Percentiles rank a stretch among this genome's conserved stretches.
Evolutionary conservation across 2,888 invertebrate genomes (phyloP).

Genomic region (Drosophila koepferae): DNA sequence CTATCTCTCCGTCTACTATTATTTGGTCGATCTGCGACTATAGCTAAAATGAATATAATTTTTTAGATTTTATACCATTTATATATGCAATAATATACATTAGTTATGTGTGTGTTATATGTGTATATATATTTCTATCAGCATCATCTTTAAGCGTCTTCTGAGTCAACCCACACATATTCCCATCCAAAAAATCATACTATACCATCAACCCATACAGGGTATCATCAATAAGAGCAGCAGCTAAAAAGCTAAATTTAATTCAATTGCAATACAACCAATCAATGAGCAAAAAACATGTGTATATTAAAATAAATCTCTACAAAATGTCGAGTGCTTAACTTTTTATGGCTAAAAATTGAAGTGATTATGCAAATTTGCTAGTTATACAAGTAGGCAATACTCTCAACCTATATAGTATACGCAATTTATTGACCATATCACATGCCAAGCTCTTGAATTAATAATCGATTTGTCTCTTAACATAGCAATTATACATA

Average conservation of each 20-base stretch:
- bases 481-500: constrained; percentile 1
- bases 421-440: neutral
- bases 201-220: neutral
- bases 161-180: too few relatives aligned
- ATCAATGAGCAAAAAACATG: constrained; percentile 11
- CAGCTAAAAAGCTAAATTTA: neutral
- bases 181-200: too few relatives aligned
- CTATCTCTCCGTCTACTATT: too few relatives aligned
- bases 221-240: constrained; percentile 4
- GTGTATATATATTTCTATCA: too few relatives aligned
- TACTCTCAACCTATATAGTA: neutral
- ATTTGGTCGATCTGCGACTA: too few relatives aligned
- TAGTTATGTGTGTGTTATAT: too few relatives aligned
- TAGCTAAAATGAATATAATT: too few relatives aligned
- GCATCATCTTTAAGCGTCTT: too few relatives aligned
- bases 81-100: too few relatives aligned
- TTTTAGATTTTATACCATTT: too few relatives aligned
- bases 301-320: constrained; percentile 5
- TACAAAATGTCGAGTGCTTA: constrained; percentile 1
- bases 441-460: neutral
- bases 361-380: neutral
- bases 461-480: constrained; percentile 18
- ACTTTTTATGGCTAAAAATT: constrained; percentile 4
- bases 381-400: neutral
- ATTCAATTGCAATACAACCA: neutral